Evolutionary conservation across 2,888 invertebrate genomes (phyloP).

Genomic region (Mesorhabditis spiculigera): DNA sequence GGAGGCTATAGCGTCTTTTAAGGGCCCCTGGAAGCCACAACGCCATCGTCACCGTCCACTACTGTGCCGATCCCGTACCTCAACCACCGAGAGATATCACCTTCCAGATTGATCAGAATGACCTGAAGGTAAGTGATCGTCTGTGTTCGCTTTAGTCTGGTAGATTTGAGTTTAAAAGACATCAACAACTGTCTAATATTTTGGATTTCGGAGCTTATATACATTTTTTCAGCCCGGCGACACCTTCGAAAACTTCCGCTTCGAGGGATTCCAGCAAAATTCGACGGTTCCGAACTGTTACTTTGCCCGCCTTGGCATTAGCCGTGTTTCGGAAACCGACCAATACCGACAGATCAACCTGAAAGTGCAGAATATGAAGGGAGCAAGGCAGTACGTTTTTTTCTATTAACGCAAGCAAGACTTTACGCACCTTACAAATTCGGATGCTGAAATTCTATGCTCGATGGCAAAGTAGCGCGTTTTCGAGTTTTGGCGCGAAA

Average conservation of each 20-base stretch:
- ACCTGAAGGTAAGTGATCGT: conserved; percentile 36
- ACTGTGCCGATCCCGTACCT: conserved; percentile 55
- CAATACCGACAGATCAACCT: conserved; percentile 49
- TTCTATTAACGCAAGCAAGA: too few species aligned
- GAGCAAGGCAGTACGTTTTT: conserved; percentile 39
- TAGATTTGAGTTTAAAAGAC: background rate
- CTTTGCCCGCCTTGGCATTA: conserved; percentile 46
- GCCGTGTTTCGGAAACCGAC: conserved; percentile 51
- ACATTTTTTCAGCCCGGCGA: conserved; percentile 42
- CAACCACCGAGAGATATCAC: conserved; percentile 54
- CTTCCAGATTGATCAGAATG: conserved; percentile 54
- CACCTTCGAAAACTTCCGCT: conserved; percentile 55
- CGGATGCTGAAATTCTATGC: too few species aligned
- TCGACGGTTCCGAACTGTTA: conserved; percentile 55
- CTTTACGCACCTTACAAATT: too few species aligned
- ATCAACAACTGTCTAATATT: background rate
- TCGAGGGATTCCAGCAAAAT: conserved; percentile 49
- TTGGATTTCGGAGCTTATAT: background rate
- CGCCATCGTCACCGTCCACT: conserved; percentile 52
- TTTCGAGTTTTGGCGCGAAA: too few species aligned
- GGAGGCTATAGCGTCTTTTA: background rate
- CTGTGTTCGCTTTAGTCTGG: conserved; percentile 15
- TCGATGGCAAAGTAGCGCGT: too few species aligned
- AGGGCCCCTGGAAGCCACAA: conserved; percentile 32
- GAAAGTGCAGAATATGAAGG: conserved; percentile 52